These are phyloP conservation scores for Drosophila pandora DNA, from an alignment of 1,140 invertebrate species.

Conservation along the genomic window DNA sequence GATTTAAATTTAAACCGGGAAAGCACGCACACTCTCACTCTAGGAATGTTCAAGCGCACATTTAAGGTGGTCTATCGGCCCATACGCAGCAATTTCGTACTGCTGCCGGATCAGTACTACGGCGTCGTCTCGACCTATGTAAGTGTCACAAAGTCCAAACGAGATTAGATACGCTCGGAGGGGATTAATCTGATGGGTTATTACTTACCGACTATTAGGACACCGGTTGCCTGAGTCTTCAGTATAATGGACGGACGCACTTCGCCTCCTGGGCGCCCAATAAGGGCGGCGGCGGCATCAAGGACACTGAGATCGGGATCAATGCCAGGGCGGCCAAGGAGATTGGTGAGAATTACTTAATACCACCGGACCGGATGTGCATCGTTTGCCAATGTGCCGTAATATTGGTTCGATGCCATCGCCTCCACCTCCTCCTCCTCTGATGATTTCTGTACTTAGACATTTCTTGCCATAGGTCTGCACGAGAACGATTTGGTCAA, in stretches of 20 bases:
- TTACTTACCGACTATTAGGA: constrained; percentile 57
- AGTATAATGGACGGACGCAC: constrained; percentile 69
- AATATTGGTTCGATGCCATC: constrained; percentile 36
- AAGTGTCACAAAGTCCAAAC: constrained; percentile 75
- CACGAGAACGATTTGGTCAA: constrained; percentile 82
- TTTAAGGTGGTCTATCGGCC: constrained; percentile 82
- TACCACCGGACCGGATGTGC: constrained; percentile 57
- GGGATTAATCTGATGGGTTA: constrained; percentile 30
- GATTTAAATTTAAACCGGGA: constrained; percentile 38
- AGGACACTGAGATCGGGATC: constrained; percentile 83
- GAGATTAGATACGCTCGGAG: constrained; percentile 64
- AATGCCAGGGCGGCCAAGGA: constrained; percentile 83
- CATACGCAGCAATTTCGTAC: constrained; percentile 72
- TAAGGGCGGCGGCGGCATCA: constrained; percentile 70
- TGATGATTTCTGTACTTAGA: background rate
- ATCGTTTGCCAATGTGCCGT: constrained; percentile 67
- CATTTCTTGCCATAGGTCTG: constrained; percentile 64
- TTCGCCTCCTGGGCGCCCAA: constrained; percentile 80
- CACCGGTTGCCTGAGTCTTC: constrained; percentile 77
- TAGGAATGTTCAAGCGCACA: constrained; percentile 79
- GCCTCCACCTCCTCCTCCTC: background rate
- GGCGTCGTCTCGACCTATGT: constrained; percentile 82
- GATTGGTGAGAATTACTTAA: constrained; percentile 80
- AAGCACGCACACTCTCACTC: constrained; percentile 8
- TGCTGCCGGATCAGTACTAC: constrained; percentile 78